A percentile compares a stretch with the other conserved stretches of the same genome.
phyloP scores from a whole-genome alignment of 2,888 invertebrate species.

The Furcula furcula region DNA sequence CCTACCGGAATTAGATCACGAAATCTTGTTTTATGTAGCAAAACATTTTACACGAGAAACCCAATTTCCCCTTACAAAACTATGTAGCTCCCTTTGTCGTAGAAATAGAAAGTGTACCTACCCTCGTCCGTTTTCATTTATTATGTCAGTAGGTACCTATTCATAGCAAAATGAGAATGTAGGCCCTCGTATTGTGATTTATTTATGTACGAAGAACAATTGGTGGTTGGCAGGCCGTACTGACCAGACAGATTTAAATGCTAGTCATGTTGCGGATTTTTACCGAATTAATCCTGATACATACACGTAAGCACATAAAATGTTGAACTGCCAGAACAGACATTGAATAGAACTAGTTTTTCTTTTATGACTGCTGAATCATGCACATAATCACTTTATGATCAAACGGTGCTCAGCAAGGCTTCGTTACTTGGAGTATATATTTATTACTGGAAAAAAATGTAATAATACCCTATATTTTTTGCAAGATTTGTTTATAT shows the following conservation, averaged over 20 bases:
- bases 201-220: constrained; percentile 12
- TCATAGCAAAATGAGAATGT: constrained; percentile 15
- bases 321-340: too few relatives aligned
- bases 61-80: constrained; percentile 14
- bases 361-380: too few relatives aligned
- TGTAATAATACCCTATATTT: too few relatives aligned
- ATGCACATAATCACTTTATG: too few relatives aligned
- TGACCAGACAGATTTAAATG: neutral
- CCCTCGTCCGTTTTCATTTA: constrained; percentile 22
- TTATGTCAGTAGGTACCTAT: constrained; percentile 21
- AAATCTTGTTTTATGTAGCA: constrained; percentile 1
- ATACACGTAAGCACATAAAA: too few relatives aligned
- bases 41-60: constrained; percentile 10
- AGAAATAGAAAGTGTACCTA: constrained; percentile 14
- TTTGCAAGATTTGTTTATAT: too few relatives aligned
- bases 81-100: constrained; percentile 18
- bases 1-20: neutral
- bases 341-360: too few relatives aligned
- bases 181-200: constrained; percentile 21
- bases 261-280: neutral
- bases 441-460: too few relatives aligned
- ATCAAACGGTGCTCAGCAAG: too few relatives aligned
- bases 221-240: neutral
- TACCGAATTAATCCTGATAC: too few relatives aligned
- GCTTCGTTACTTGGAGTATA: too few relatives aligned